Evolutionary conservation across 2,888 invertebrate species (phyloP).

Genomic region (Invenusta paracnida): DNA sequence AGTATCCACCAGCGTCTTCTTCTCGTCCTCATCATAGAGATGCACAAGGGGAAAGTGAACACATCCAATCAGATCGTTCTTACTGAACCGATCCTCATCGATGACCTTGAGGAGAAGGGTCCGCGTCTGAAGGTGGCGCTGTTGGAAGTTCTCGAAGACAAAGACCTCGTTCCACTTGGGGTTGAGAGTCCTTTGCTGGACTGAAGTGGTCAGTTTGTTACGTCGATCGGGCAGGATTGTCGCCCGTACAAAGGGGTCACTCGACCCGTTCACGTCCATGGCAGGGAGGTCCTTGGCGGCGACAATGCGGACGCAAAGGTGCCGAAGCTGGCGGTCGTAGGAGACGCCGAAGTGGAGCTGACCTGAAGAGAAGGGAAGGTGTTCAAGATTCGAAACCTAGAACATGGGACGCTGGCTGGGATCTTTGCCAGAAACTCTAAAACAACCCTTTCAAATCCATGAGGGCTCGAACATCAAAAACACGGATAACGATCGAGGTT

Average conservation of each 20-base stretch:
- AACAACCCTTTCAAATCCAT: no score
- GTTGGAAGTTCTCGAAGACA: constrained; percentile 63
- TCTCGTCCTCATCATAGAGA: constrained; percentile 52
- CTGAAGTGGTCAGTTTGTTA: constrained; percentile 59
- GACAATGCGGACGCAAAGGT: constrained; percentile 53
- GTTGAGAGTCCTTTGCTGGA: constrained; percentile 59
- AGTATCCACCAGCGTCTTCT: constrained; percentile 45
- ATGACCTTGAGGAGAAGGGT: constrained; percentile 58
- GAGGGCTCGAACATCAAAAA: no score
- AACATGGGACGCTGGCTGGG: no score
- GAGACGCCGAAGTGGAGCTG: constrained; percentile 54
- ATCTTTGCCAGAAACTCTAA: no score
- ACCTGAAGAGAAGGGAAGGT: no score
- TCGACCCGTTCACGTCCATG: constrained; percentile 58
- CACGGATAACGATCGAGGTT: no score
- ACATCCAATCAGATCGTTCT: constrained; percentile 57
- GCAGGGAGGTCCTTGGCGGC: constrained; percentile 56
- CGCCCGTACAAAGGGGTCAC: constrained; percentile 60
- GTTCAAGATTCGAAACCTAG: no score
- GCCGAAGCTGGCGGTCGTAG: constrained; percentile 49
- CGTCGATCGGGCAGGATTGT: constrained; percentile 57
- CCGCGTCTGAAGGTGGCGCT: constrained; percentile 57
- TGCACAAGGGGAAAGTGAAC: constrained; percentile 55
- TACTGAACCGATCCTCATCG: constrained; percentile 57
- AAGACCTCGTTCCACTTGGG: constrained; percentile 60